These are phyloP conservation scores for Cheumatopsyche charites DNA, from an alignment of 1,140 invertebrate genomes.

Conservation along the genomic window DNA sequence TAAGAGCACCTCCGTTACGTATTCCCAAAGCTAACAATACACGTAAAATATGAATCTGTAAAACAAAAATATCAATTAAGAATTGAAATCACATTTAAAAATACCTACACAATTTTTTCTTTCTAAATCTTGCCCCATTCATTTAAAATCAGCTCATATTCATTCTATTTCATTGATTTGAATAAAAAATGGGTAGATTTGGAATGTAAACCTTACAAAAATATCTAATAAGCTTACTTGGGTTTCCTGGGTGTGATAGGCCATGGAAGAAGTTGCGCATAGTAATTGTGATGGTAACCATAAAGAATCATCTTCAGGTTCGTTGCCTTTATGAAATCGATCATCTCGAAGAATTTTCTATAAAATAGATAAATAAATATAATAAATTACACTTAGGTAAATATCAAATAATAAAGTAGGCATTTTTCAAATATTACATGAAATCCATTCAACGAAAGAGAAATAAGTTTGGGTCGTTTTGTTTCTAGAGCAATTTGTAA, in stretches of 20 bases:
- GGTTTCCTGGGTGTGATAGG: slow-evolving; percentile 59
- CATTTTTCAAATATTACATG: slow-evolving; percentile 68
- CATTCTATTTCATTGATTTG: too few species aligned
- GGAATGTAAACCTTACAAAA: too few species aligned
- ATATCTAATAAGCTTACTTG: slow-evolving; percentile 51
- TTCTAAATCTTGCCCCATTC: too few species aligned
- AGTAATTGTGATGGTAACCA: slow-evolving; percentile 90
- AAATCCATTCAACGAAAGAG: slow-evolving; percentile 81
- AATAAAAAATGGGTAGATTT: too few species aligned
- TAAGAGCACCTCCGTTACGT: slow-evolving; percentile 80
- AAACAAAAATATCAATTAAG: background rate
- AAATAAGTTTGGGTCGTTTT: slow-evolving; percentile 81
- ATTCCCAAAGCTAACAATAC: slow-evolving; percentile 82
- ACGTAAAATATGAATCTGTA: slow-evolving; percentile 67
- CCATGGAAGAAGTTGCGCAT: slow-evolving; percentile 79
- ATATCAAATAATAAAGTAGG: slow-evolving; percentile 37
- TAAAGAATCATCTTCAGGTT: slow-evolving; percentile 88
- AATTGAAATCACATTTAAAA: too few species aligned
- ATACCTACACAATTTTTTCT: too few species aligned
- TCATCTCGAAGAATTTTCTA: slow-evolving; percentile 90
- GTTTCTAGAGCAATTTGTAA: slow-evolving; percentile 87
- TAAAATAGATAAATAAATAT: slow-evolving; percentile 27
- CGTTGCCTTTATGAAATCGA: slow-evolving; percentile 87
- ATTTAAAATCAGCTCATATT: too few species aligned
- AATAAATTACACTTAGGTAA: slow-evolving; percentile 10